phyloP scores from a whole-genome alignment of 2,888 invertebrate species.

The Heteromyza rotundicornis region DNA sequence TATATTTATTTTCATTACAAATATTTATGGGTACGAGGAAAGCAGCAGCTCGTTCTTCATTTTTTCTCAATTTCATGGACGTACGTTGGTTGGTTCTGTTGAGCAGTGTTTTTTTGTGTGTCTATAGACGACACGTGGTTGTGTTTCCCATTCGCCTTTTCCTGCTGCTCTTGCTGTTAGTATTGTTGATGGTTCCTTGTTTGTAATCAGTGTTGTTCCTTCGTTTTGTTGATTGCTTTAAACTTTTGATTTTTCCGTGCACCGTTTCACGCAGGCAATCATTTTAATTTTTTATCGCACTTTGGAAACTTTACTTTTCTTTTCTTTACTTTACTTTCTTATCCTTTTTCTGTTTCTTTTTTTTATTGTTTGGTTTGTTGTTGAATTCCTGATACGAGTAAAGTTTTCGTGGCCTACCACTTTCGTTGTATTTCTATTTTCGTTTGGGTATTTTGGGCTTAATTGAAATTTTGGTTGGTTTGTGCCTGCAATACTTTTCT shows the following conservation, averaged over 20 bases:
- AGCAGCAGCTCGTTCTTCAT: no score
- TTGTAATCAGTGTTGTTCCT: neutral
- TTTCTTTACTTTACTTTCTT: neutral
- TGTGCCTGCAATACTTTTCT: neutral
- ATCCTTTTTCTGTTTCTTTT: neutral
- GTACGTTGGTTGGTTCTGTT: neutral
- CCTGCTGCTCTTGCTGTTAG: no score
- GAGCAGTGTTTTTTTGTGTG: no score
- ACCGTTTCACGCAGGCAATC: neutral
- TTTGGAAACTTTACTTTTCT: neutral
- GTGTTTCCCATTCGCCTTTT: no score
- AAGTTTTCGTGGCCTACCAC: neutral
- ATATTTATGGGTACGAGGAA: neutral
- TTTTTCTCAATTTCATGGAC: neutral
- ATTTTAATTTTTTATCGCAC: neutral
- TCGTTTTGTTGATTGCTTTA: neutral
- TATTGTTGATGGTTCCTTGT: no score
- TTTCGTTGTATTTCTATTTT: neutral
- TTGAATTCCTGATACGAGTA: neutral
- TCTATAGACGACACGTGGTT: no score
- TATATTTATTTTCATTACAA: no score
- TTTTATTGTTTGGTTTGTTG: neutral
- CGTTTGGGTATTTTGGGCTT: constrained; percentile 1
- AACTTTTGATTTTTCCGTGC: neutral
- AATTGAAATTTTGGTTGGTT: constrained; percentile 11